Base-by-base conservation (phyloP, 2,888 invertebrate species). In the Mimachlamys varia region DNA sequence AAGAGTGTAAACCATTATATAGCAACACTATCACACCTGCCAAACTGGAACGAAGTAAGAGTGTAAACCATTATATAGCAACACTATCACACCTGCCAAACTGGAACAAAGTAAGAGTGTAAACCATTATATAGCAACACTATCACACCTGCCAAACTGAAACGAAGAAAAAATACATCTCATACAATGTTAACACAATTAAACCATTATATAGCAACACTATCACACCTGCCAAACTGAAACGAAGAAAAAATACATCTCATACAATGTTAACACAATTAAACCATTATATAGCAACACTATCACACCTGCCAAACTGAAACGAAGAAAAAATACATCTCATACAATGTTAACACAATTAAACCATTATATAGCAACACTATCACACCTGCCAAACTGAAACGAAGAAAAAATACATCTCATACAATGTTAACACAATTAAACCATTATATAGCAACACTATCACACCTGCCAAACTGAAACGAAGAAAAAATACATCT, bases 81-180 rank as follows among this genome's bases (percentile, higher is more conserved):
- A n/a, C n/a, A n/a, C n/a, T n/a, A n/a, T n/a, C n/a, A n/a, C n/a
- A n/a, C n/a, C n/a, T n/a, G n/a, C n/a, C n/a, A n/a, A n/a, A n/a
- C n/a, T n/a, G n/a, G n/a, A n/a, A n/a, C n/a, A n/a, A n/a, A n/a
- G n/a, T n/a, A n/a, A n/a, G n/a, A n/a, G n/a, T n/a, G n/a, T 44
- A 44, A 44, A 44, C 44, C 44, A 44, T 44, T 89, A 33, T 89
- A 87, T 19, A n/a, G n/a, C 89, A 97, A 93, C 27, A 97, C 92
- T 97, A 98, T 98, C 19, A 98, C 98, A 93, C 98, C 97, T 19
- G 98, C 98, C 0, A 98, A 98, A 0, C 98, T 96, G 96, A 92
- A 95, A 93, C 0, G 90, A 55, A 92, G 37, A 5, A 7, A 44
- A 44, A 44, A 44, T 44, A 44, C 3, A 44, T 44, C 7, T 44